Conservation (phyloP, 2,888 invertebrate species). For the Linnaemya tessellans region DNA sequence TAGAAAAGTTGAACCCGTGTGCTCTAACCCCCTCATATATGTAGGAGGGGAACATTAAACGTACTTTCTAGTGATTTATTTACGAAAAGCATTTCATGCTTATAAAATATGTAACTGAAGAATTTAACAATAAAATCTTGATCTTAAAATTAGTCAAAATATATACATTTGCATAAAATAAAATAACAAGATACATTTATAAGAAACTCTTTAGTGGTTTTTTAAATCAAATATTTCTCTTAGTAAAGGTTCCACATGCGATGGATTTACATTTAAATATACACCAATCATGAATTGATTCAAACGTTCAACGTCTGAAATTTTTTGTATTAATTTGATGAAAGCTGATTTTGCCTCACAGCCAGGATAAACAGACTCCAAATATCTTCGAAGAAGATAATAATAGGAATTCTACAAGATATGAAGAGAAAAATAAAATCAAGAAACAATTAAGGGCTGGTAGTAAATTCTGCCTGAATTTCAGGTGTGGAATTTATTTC, state of each 20-base stretch:
- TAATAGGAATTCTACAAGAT: conserved; percentile 91
- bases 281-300: conserved; percentile 96
- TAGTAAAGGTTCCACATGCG: conserved; percentile 94
- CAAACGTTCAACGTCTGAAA: conserved; percentile 93
- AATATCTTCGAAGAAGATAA: conserved; percentile 92
- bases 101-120: conserved; percentile 27
- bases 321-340: conserved; percentile 94
- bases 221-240: conserved; percentile 98
- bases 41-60: conserved; percentile 2
- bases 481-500: no score
- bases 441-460: background rate
- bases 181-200: conserved; percentile 25
- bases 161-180: conserved; percentile 16
- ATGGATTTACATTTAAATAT: conserved; percentile 95
- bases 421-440: conserved; percentile 34
- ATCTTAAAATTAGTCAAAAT: conserved; percentile 50
- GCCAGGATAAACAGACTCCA: conserved; percentile 92
- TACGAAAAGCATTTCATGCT: conserved; percentile 52
- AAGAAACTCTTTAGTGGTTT: conserved; percentile 81
- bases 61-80: conserved; percentile 6
- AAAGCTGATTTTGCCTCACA: conserved; percentile 95
- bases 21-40: no score
- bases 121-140: conserved; percentile 27
- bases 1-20: no score
- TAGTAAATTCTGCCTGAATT: no score